These are phyloP conservation scores for Leucopsar rothschildi DNA, from an alignment of 2,113 vertebrate species.

Conservation along the genomic window DNA sequence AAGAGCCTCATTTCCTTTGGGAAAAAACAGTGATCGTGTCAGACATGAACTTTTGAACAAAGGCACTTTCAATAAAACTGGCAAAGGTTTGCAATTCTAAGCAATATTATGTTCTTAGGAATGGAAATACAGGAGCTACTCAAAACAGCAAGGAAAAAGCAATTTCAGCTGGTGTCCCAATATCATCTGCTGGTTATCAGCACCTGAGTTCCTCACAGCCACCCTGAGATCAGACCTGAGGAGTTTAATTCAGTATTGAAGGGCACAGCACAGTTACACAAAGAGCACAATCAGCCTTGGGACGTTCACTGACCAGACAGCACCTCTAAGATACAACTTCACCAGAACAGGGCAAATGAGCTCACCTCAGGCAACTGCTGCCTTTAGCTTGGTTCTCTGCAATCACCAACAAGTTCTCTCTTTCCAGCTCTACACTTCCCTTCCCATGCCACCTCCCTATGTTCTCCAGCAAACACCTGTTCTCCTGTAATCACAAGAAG, in stretches of 20 bases:
- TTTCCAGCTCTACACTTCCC: background rate
- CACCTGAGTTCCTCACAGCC: background rate
- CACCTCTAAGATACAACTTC: background rate
- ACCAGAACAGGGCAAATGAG: background rate
- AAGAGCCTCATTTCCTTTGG: background rate
- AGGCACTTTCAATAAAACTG: background rate
- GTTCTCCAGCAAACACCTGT: background rate
- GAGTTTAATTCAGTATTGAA: background rate
- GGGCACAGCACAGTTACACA: background rate
- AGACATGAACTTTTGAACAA: background rate
- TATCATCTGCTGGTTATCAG: background rate
- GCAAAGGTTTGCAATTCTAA: background rate
- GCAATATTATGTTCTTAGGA: background rate
- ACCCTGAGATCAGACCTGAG: background rate
- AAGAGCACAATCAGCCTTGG: background rate
- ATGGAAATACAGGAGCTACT: background rate
- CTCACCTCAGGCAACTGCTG: background rate
- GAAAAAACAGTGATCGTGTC: background rate
- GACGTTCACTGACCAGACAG: background rate
- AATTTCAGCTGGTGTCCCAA: background rate
- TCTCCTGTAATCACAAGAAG: background rate
- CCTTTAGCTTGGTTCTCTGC: background rate
- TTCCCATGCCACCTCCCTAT: background rate
- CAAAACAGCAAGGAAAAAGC: background rate
- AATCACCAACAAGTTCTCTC: background rate